Conservation (phyloP, 2,888 invertebrate genomes). For the Anaspis maculata region DNA sequence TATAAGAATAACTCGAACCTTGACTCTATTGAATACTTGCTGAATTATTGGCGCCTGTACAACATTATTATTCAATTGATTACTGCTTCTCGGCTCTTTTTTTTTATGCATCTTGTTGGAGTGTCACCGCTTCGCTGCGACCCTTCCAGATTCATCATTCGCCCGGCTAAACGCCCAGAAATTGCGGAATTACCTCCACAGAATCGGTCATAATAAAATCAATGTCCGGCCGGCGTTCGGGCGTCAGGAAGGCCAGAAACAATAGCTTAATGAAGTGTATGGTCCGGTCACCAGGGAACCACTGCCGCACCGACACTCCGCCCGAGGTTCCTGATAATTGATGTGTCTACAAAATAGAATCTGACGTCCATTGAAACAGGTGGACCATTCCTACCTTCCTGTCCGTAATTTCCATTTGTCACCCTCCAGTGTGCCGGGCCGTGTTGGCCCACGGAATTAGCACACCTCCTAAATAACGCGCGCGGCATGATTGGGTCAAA, state of each 20-base stretch:
- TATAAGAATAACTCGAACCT: too few species aligned
- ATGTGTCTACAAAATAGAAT: slow-evolving; percentile 16
- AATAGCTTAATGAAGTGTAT: slow-evolving; percentile 21
- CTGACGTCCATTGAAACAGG: slow-evolving; percentile 14
- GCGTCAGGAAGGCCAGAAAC: slow-evolving; percentile 17
- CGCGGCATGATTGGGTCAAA: neutral
- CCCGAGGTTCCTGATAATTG: slow-evolving; percentile 18
- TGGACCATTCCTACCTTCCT: slow-evolving; percentile 2
- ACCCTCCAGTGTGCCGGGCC: neutral
- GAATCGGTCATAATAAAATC: slow-evolving; percentile 17
- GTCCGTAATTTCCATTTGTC: slow-evolving; percentile 13
- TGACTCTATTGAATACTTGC: too few species aligned
- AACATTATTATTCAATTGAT: too few species aligned
- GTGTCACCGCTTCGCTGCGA: too few species aligned
- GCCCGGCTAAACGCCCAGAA: too few species aligned
- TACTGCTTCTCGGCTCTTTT: too few species aligned
- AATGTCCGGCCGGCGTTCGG: too few species aligned
- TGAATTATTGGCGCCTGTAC: too few species aligned
- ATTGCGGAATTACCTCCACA: too few species aligned
- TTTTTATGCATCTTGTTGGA: too few species aligned
- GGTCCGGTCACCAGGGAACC: slow-evolving; percentile 9
- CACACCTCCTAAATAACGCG: slow-evolving; percentile 9
- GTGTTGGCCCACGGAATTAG: slow-evolving; percentile 9
- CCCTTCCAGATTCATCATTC: too few species aligned
- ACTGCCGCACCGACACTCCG: neutral